These are phyloP conservation scores for Raphicerus campestris DNA, from an alignment of 2,113 vertebrate genomes.

Conservation along the genomic window DNA sequence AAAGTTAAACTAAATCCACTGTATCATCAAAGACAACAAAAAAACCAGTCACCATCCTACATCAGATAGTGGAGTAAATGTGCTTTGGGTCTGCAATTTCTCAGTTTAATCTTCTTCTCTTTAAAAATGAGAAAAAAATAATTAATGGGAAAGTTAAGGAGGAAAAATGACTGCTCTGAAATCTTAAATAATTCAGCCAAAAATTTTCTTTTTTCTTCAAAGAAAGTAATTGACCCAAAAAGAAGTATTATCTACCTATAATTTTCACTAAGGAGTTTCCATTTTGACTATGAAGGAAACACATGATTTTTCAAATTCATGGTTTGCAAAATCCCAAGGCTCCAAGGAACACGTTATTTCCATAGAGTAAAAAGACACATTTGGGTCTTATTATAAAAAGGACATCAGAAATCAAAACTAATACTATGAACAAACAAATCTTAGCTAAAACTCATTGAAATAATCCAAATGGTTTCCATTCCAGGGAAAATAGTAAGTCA, in stretches of 20 bases:
- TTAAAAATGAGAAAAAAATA: constrained; percentile 15
- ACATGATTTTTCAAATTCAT: constrained; percentile 54
- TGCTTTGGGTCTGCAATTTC: neutral
- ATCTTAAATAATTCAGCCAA: constrained; percentile 18
- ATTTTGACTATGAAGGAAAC: constrained; percentile 49
- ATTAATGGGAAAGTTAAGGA: constrained; percentile 25
- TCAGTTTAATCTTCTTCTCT: neutral
- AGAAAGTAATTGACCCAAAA: constrained; percentile 2
- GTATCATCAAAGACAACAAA: neutral
- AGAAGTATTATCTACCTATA: constrained; percentile 47
- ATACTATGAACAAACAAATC: constrained; percentile 70
- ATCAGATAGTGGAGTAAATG: neutral
- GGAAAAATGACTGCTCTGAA: constrained; percentile 16
- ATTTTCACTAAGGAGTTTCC: constrained; percentile 53
- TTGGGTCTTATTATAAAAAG: constrained; percentile 61
- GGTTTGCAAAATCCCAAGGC: constrained; percentile 34
- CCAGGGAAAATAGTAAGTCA: constrained; percentile 74
- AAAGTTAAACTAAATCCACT: neutral
- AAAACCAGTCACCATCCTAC: neutral
- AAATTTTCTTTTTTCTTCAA: neutral
- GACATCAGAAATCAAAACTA: constrained; percentile 69
- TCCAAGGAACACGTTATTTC: constrained; percentile 41
- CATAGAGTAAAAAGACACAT: constrained; percentile 62
- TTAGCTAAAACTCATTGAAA: constrained; percentile 73
- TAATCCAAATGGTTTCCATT: constrained; percentile 75